Evolutionary conservation across 2,113 vertebrate species (phyloP), one percentile per base, ranked within the genome.

Genomic region (Thamnaconus septentrionalis): DNA sequence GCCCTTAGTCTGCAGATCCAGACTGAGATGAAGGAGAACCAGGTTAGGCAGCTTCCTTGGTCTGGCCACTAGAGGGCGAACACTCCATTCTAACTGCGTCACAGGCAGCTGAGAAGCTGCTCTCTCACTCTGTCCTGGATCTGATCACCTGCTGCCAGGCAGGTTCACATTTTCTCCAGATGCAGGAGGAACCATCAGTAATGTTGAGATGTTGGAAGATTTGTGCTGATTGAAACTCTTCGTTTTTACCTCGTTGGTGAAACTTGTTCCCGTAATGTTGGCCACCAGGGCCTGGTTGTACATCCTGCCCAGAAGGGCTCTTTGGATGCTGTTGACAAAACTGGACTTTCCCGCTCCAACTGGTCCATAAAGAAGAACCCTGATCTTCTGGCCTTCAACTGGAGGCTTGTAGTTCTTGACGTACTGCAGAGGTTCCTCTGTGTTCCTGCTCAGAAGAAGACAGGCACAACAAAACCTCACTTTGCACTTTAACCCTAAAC

Each of bases 271-370:
- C 7, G 48, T 52, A 9, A 3, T 53, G 5, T 0, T 53, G 0
- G 18, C 41, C 12, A 12, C n/a, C 1, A 7, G 3, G 39, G 74
- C 68, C 7, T 8, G 4, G 53, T 0, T 40, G 0, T 4, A 3
- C 0, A 66, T 41, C 8, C 46, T 61, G 4, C 9, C 6, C 8
- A 5, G 3, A 1, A 69, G 0, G 2, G 6, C 5, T 8, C 0
- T 61, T 45, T 6, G 50, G n/a, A 69, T 53, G 5, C 58, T 61
- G 66, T 61, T 69, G 12, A 69, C 56, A 59, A 69, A 69, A 5
- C 43, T 68, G 48, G 76, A 78, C 52, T 73, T 78, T 8, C 75
- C 75, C 6, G 49, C 39, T 3, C 64, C 76, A 2, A 61, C 53
- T 0, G 66, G 70, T 0, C 76, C 76, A 0, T 71, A 56, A 11